These are phyloP conservation scores for Eueides isabella DNA, from an alignment of 1,140 invertebrate species.

Conservation along the genomic window DNA sequence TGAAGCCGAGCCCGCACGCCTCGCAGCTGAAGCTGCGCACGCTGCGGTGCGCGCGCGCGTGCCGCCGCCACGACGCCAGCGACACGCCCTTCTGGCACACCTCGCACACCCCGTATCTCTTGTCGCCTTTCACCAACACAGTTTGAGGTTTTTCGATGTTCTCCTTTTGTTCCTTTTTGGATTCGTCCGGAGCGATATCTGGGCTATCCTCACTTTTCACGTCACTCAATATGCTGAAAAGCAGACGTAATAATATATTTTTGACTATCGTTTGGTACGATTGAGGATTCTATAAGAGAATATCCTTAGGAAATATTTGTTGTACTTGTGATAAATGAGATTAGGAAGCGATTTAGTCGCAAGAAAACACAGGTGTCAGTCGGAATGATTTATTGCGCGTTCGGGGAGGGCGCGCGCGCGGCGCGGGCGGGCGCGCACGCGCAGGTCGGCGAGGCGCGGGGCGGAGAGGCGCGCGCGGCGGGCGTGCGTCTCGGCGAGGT, in stretches of 20 bases:
- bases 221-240: slow-evolving; percentile 21
- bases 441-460: slow-evolving; percentile 75
- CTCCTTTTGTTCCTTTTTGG: neutral
- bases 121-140: slow-evolving; percentile 40
- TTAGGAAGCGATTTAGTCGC: neutral
- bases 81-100: slow-evolving; percentile 77
- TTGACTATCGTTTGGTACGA: neutral
- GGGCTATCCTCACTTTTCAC: neutral
- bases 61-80: slow-evolving; percentile 57
- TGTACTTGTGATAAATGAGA: too few species aligned
- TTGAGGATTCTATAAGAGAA: neutral
- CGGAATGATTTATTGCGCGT: slow-evolving; percentile 1
- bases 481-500: slow-evolving; percentile 74
- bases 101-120: slow-evolving; percentile 70
- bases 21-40: slow-evolving; percentile 50
- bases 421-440: slow-evolving; percentile 86
- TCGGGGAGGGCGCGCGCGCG: neutral
- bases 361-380: neutral
- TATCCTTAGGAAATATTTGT: too few species aligned
- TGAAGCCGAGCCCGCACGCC: slow-evolving; percentile 57
- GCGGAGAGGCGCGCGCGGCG: slow-evolving; percentile 81
- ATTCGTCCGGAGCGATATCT: neutral
- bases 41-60: slow-evolving; percentile 44
- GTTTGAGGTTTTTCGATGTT: neutral
- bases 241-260: slow-evolving; percentile 2